A percentile compares a stretch with the other conserved stretches of the same genome.
Evolutionary conservation across 2,113 vertebrate genomes (phyloP).

Genomic region (Lasiurus borealis): DNA sequence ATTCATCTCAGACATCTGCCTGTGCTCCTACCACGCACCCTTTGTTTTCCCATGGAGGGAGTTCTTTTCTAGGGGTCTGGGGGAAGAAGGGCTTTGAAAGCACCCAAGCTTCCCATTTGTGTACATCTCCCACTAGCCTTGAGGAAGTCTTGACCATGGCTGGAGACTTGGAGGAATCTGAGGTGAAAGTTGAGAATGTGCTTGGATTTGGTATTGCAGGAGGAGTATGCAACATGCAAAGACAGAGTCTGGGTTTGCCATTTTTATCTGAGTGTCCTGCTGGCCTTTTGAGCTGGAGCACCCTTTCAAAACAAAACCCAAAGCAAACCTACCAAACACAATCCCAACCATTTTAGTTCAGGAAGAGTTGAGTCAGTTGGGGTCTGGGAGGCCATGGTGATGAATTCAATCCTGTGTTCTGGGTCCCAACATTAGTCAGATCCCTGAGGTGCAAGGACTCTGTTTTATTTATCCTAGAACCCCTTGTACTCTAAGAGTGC

Average conservation of each 20-base stretch:
- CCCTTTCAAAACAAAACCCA: background rate
- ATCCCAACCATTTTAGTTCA: background rate
- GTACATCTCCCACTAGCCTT: background rate
- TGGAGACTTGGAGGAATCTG: background rate
- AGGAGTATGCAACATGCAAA: background rate
- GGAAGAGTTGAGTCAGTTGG: background rate
- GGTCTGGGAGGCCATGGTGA: background rate
- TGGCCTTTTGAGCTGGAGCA: background rate
- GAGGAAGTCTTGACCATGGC: background rate
- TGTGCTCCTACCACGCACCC: fast-evolving
- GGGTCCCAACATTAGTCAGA: background rate
- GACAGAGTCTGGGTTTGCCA: background rate
- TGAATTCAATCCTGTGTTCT: background rate
- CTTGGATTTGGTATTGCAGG: background rate
- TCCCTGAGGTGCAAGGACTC: background rate
- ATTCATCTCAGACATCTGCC: background rate
- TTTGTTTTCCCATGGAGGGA: background rate
- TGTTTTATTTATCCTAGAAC: background rate
- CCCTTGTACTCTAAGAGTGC: background rate
- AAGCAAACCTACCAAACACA: background rate
- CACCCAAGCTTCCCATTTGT: background rate
- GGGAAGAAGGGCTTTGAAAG: background rate
- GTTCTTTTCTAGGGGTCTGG: background rate
- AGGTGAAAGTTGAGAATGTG: background rate
- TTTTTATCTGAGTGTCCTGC: background rate